Base-by-base conservation (phyloP, 2,888 invertebrate genomes). In the Clistopyga incitator region DNA sequence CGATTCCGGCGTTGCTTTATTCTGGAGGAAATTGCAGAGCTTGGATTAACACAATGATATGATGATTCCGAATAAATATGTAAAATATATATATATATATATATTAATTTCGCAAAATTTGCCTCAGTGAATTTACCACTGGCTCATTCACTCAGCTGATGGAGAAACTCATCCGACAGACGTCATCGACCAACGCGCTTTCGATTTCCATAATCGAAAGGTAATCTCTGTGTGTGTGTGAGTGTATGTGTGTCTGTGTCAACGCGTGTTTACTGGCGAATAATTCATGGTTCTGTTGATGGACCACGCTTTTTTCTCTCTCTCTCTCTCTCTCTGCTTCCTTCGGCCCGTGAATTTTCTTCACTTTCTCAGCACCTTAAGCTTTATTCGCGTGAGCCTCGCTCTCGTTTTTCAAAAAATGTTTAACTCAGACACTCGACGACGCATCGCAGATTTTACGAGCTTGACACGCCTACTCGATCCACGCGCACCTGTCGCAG, bases 401-500 rank as follows among this genome's bases (percentile, higher is more conserved):
- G 18, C 68, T 50, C 25, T 34, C 61, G 34, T 13, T 20, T 29
- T 54, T 18, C 34, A 70, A 50, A 38, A 54, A 34, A 15, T n/a
- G 11, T 29, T 0, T n/a, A 15, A 11, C 13, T 15, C 45, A 45
- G 45, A 15, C 15, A 45, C 45, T 15, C 38, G 38, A 10, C 38
- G 45, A 45, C 3, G 38, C 29, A 52, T 50, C n/a, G 59, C 25
- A 10, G n/a, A 68, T 68, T 72, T 72, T 45, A 38, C 59, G 15
- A 65, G 25, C 34, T 56, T 50, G 83, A 76, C 83, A 83, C 83
- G 83, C 83, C 83, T 83, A 79, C 61, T 50, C 65, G 75, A 38
- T 67, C 56, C 52, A 59, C 56, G 75, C 82, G 78, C 82, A 82
- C 82, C 82, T 82, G 82, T 82, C 82, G 67, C 67, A 64, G 42